Base-by-base conservation (phyloP, 2,888 invertebrate genomes). In the Adelognathus sp. region DNA sequence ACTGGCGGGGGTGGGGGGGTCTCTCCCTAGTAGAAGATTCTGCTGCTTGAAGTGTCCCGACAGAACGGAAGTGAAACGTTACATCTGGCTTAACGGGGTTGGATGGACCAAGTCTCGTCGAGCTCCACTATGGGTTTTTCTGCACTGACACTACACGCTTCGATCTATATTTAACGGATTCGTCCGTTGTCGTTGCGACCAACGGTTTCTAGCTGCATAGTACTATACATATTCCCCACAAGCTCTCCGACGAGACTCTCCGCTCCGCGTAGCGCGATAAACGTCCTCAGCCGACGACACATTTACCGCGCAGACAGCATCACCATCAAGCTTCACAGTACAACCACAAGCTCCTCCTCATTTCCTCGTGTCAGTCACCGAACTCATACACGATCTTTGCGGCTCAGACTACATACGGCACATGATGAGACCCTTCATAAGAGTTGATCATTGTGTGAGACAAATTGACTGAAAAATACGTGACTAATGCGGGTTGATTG, bases 41-140 rank as follows among this genome's bases (percentile, higher is more conserved):
- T 58, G 77, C 60, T 36, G 21, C 50, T 74, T 77, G 61, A 67
- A 79, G 79, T 74, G 81, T 76, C 63, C 67, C 46, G 71, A 75
- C 71, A 76, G 86, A 88, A 88, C 89, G 89, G 88, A 89, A 89
- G 88, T 86, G 87, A 89, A 88, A 87, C 82, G 87, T 89, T 88
- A 87, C 89, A 88, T 89, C 89, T 89, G 89, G 89, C 84, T 85
- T 87, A 86, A 87, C 84, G 82, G 83, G 81, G 83, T 66, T 84
- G 83, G 84, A 88, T 86, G 84, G 18, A 61, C 18, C 39, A 36
- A 16, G 61, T 39, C 29, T 33, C 67, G 74, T 74, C 56, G 69
- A 76, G 69, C 61, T 56, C 52, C 66, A 46, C 58, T 44, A 24
- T 52, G 24, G 14, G 14, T 5, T 52, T n/a, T 52, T 56, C 54